A percentile compares a stretch with the other conserved stretches of the same genome.
phyloP scores from a whole-genome alignment of 2,113 vertebrate species.

The Heliornis fulica region DNA sequence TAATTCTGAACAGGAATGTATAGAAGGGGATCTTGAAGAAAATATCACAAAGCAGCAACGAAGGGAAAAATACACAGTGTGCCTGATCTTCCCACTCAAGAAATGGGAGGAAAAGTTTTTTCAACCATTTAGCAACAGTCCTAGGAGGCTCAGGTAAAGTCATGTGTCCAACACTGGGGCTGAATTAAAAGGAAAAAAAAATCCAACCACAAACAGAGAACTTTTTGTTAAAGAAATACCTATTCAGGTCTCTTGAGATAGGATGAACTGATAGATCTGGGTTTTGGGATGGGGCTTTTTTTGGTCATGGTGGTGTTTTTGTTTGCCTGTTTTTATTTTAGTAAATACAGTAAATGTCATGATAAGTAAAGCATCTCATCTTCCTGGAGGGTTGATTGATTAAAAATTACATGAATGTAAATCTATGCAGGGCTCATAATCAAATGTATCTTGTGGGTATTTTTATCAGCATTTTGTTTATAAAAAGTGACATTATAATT shows the following conservation, averaged over 20 bases:
- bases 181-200: not conserved
- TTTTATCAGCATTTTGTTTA: not conserved
- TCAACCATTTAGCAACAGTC: not conserved
- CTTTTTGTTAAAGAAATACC: not conserved
- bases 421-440: not conserved
- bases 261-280: not conserved
- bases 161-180: not conserved
- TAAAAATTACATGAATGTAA: not conserved
- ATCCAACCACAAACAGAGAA: not conserved
- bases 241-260: not conserved
- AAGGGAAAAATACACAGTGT: not conserved
- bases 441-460: not conserved
- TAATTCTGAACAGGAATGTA: not conserved
- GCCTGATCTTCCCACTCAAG: not conserved
- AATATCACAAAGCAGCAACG: not conserved
- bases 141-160: not conserved
- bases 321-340: not conserved
- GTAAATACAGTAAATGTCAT: not conserved
- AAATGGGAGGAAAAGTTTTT: not conserved
- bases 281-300: not conserved
- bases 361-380: not conserved
- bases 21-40: not conserved
- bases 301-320: accelerated
- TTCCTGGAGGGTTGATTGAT: not conserved
- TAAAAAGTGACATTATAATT: not conserved